These are phyloP conservation scores for Potamilus streckersoni DNA, from an alignment of 1,140 invertebrate genomes.

Conservation along the genomic window DNA sequence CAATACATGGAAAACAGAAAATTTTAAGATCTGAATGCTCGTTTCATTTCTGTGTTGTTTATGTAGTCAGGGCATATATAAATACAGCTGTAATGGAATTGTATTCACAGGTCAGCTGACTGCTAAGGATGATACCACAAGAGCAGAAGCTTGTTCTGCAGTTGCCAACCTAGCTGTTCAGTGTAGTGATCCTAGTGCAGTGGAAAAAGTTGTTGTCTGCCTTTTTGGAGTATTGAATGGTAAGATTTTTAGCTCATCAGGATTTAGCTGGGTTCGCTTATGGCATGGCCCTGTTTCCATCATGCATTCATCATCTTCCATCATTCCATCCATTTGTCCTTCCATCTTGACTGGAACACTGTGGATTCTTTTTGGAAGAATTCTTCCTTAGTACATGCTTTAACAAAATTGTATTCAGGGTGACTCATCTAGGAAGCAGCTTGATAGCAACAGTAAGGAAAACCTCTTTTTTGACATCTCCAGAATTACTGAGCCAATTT, in stretches of 20 bases:
- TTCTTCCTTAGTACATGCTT: too few relatives aligned
- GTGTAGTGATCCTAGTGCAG: slow-evolving; percentile 77
- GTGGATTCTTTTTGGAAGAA: too few relatives aligned
- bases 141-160: slow-evolving; percentile 78
- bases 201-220: slow-evolving; percentile 79
- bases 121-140: slow-evolving; percentile 82
- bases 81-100: not conserved
- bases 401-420: too few relatives aligned
- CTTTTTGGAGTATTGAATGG: slow-evolving; percentile 87
- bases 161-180: slow-evolving; percentile 79
- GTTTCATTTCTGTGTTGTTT: not conserved
- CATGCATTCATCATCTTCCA: not conserved
- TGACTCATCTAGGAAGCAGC: too few relatives aligned
- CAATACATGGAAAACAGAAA: not conserved
- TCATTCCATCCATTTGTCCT: too few relatives aligned
- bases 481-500: too few relatives aligned
- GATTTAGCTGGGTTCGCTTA: not conserved
- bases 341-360: too few relatives aligned
- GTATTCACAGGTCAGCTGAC: slow-evolving; percentile 61
- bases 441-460: too few relatives aligned
- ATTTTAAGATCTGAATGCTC: not conserved
- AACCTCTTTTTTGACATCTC: too few relatives aligned
- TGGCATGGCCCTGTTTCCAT: too few relatives aligned
- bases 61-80: not conserved
- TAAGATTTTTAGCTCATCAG: slow-evolving; percentile 24